Base-by-base conservation (phyloP, 2,888 invertebrate genomes). In the Synergus gifuensis region DNA sequence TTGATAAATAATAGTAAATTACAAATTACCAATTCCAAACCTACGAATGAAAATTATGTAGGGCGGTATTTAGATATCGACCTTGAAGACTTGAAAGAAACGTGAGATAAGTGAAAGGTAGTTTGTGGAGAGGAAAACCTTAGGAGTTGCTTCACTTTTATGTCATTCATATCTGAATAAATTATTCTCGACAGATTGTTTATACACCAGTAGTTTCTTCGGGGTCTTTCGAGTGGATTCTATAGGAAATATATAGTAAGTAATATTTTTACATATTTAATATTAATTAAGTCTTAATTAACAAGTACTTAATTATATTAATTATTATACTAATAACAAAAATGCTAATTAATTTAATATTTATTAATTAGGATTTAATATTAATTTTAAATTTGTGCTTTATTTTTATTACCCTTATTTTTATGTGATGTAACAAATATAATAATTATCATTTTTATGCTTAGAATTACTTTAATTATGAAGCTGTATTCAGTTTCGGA, bases 401-500 rank as follows among this genome's bases (percentile, higher is more conserved):
- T n/a, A n/a, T n/a, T 46, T 14, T 3, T 12, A 46, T 46, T 14
- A 49, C 28, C 28, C 28, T 1, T 49, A 49, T 5, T 49, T 49
- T 49, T 16, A 28, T 28, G 28, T 49, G 3, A 49, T 49, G 16
- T 7, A n/a, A 49, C 28, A 28, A 28, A 28, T 28, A 28, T 28
- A 3, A 14, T 0, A n/a, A 54, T 54, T n/a, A 1, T 8, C 0
- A n/a, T 54, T 7, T 54, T 54, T 0, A 8, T n/a, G n/a, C n/a
- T 54, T 54, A 54, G 54, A n/a, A 4, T n/a, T 8, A 54, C 16
- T 54, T 78, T 69, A 78, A 88, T 18, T 80, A 92, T 96, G 90
- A 96, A 96, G 89, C 90, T 97, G 64, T 96, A 96, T 88, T 94
- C 94, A 69, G 95, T 96, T 77, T 95, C 95, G 4, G 96, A 96